Base-by-base conservation (phyloP, 2,888 invertebrate species). In the Hydraecia micacea region DNA sequence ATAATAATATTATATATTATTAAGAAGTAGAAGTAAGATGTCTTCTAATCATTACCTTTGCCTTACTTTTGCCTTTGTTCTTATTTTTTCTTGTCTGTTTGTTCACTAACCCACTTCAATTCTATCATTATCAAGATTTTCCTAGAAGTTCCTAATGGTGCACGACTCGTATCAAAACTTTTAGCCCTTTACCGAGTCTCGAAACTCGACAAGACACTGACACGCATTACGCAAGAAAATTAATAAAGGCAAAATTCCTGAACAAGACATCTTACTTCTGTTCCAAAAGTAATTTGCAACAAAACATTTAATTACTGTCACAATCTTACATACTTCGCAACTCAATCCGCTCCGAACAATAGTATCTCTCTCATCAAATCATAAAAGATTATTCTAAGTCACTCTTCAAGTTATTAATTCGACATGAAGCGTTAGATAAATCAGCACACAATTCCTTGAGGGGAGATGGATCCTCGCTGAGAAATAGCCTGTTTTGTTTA, bases 401-500 rank as follows among this genome's bases (percentile, higher is more conserved):
- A 90, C 90, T 91, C 88, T 89, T 90, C 83, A 91, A 93, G 91
- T 93, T 93, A 93, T 93, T 93, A 92, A 92, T 93, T 93, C 88
- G 88, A 90, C 91, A 90, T 90, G 90, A 91, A 92, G 88, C 89
- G 90, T 91, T 90, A 90, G 90, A 92, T 92, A 91, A 93, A 93
- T 93, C 89, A 88, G 85, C 89, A 89, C 90, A 91, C 92, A 92
- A 92, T 93, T 92, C 91, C 90, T 88, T 87, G 87, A 86, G 87
- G 88, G 87, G 77, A 80, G 91, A 89, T 87, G 91, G 88, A 91
- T 90, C 89, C 87, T 83, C 85, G 79, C 89, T 90, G 90, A 89
- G 91, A 94, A 94, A 95, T 93, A 93, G 93, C 91, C 93, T 96
- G 94, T 95, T 96, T 96, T 95, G 95, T 96, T 95, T 95, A 92